Evolutionary conservation across 2,797 vertebrate species (phyloP).

Genomic region (Avahi laniger): DNA sequence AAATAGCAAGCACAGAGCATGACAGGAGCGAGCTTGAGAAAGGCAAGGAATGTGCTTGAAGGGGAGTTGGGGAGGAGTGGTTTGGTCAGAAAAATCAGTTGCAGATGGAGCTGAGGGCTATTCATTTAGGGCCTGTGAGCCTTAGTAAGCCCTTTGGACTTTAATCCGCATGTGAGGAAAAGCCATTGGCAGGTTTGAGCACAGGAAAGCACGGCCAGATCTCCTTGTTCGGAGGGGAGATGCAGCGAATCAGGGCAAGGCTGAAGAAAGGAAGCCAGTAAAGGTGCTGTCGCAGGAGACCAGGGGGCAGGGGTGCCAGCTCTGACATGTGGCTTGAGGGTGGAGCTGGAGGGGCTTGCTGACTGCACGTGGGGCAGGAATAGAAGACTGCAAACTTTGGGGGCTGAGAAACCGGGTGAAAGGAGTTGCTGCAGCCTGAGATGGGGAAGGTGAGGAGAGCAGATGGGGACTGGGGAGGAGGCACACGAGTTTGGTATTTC

Average conservation of each 20-base stretch:
- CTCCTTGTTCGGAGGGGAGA: not conserved
- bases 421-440: not conserved
- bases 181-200: not conserved
- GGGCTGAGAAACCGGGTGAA: not conserved
- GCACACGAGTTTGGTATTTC: not conserved
- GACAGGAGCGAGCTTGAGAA: fast-evolving
- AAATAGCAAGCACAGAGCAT: not conserved
- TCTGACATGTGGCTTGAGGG: not conserved
- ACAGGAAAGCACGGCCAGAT: not conserved
- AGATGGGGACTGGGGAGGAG: not conserved
- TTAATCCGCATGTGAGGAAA: not conserved
- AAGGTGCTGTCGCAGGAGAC: fast-evolving
- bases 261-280: not conserved
- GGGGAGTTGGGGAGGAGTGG: not conserved
- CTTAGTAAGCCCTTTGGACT: not conserved
- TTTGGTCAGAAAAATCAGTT: not conserved
- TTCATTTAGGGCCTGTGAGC: not conserved
- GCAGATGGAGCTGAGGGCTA: not conserved
- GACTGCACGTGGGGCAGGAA: too few species aligned
- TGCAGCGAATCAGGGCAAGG: not conserved
- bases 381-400: not conserved
- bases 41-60: not conserved
- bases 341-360: not conserved
- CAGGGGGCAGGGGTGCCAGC: fast-evolving
- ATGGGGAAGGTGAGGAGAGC: not conserved